Evolutionary conservation across 1,140 invertebrate species (phyloP), one percentile per base, ranked within the genome.

Genomic region (Drosophila azteca): DNA sequence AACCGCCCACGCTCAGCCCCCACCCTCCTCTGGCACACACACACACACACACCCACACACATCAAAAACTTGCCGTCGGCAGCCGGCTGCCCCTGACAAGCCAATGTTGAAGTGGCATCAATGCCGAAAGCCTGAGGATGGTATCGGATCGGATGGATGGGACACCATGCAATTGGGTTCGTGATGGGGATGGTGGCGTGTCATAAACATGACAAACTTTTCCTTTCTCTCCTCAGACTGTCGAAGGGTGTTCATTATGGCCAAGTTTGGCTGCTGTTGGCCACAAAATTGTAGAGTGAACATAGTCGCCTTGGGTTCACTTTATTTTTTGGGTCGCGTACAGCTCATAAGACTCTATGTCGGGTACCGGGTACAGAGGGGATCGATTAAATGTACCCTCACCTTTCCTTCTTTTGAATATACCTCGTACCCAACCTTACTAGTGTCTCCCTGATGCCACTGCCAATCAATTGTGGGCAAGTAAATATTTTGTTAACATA

Each of bases 401-500:
- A 31, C 31, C 31, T 31, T 8, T 9, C 31, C 31, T 31, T 31
- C 7, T 35, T 11, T 35, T 3, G 31, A 11, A 11, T 11, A 3
- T 11, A 3, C 9, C 9, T 9, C 31, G 31, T 3, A 11, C 9
- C 9, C 31, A 11, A 43, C n/a, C 26, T 52, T 41, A 64, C 66
- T 69, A 69, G 68, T 69, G 64, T 57, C 51, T 68, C 57, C 49
- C 66, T 49, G 68, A 68, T 69, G 66, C 26, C 44, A 17, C 52
- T 58, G 52, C 73, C 77, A 79, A 85, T 84, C 77, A 84, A 59
- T 73, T 80, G 80, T 64, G 80, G 80, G 62, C 68, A 77, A 84
- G 81, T 80, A 84, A 84, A 84, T 84, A 85, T 84, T 84, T 84
- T 85, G 81, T 84, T 84, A 84, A 84, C 77, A 84, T 80, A 85